A percentile compares a stretch with the other conserved stretches of the same genome.
Conservation (phyloP, 2,888 invertebrate genomes). For the Oxystoma pomonae region DNA sequence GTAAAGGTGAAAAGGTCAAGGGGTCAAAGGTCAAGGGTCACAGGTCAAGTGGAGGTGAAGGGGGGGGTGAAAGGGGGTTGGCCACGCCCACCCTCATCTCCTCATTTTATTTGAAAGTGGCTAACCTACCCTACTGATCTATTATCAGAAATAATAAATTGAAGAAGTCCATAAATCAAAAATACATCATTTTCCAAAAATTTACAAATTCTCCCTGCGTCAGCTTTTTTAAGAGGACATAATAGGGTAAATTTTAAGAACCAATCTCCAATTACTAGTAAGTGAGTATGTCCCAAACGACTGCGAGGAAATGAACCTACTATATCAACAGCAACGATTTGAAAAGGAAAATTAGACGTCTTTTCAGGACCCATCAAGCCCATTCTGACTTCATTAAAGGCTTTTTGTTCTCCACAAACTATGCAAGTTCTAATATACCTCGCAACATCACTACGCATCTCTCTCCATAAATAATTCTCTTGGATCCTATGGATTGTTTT, state of each 20-base stretch:
- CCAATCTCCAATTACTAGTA: background rate
- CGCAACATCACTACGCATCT: conserved; percentile 11
- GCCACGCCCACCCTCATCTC: too few relatives aligned
- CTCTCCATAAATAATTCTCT: too few relatives aligned
- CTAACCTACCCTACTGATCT: too few relatives aligned
- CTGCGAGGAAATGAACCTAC: conserved; percentile 7
- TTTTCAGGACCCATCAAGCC: conserved; percentile 15
- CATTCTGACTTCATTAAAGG: background rate
- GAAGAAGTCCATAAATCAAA: background rate
- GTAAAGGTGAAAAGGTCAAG: too few relatives aligned
- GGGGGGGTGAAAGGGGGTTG: too few relatives aligned
- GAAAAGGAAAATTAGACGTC: conserved; percentile 10
- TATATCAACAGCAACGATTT: conserved; percentile 7
- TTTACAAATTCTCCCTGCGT: background rate
- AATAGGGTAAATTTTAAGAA: conserved; percentile 1
- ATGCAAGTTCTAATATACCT: background rate
- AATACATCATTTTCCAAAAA: background rate
- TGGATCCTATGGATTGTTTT: conserved; percentile 24
- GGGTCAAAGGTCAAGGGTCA: too few relatives aligned
- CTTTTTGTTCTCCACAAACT: conserved; percentile 6
- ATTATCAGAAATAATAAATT: conserved; percentile 4
- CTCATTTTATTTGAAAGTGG: too few relatives aligned
- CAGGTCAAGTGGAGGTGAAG: too few relatives aligned
- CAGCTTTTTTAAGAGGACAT: background rate
- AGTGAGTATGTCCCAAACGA: background rate